These are phyloP conservation scores for Gymnobelideus leadbeateri DNA, from an alignment of 2,113 vertebrate species.

Conservation along the genomic window DNA sequence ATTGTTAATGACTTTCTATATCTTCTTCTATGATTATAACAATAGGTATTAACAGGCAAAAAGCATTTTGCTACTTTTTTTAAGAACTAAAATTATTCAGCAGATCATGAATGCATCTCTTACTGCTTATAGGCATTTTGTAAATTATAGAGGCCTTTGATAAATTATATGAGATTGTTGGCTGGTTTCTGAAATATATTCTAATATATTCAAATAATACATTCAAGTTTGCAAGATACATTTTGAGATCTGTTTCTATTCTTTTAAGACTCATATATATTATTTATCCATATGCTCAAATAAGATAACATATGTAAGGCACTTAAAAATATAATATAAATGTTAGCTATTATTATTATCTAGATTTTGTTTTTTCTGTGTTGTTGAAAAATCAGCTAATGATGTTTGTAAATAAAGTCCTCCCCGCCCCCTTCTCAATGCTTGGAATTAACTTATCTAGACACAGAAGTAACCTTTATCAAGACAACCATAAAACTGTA, in stretches of 20 bases:
- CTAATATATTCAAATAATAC: not conserved
- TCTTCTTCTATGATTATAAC: not conserved
- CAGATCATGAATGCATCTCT: not conserved
- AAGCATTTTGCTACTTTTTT: not conserved
- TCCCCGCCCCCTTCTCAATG: not conserved
- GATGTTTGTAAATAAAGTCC: not conserved
- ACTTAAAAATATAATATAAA: not conserved
- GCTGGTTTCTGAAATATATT: not conserved
- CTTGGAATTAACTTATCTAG: not conserved
- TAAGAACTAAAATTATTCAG: not conserved
- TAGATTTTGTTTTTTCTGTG: not conserved
- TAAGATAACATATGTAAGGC: not conserved
- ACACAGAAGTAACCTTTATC: not conserved
- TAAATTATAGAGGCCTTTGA: not conserved
- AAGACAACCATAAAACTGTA: constrained; percentile 3
- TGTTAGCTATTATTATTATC: not conserved
- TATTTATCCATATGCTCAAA: not conserved
- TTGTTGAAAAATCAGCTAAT: not conserved
- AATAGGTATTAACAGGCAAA: not conserved
- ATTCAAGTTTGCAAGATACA: not conserved
- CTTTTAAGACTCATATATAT: not conserved
- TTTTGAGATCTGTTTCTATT: not conserved
- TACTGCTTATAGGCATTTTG: not conserved
- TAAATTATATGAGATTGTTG: not conserved
- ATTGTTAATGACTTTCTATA: not conserved